Conservation (phyloP, 2,113 vertebrate genomes). For the Narcine bancroftii region DNA sequence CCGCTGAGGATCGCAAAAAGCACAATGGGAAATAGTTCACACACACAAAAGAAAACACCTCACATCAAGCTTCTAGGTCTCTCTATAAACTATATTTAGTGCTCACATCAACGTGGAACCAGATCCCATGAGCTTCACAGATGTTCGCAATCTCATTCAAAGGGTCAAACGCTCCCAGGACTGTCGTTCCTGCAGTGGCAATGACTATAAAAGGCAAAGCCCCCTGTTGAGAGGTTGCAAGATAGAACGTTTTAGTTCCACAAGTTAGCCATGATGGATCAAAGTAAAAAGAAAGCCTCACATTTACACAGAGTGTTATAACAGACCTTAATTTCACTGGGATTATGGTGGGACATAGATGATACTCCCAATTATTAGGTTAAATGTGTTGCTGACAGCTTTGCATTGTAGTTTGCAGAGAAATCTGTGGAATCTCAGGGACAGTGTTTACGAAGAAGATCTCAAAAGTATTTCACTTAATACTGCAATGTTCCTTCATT, state of each 20-base stretch:
- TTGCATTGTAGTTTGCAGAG: background rate
- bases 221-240: constrained; percentile 55
- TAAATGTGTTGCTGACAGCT: background rate
- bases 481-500: background rate
- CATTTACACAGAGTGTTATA: background rate
- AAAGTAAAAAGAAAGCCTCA: background rate
- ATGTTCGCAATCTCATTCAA: constrained; percentile 62
- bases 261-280: background rate
- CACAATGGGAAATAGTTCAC: background rate
- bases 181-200: constrained; percentile 70
- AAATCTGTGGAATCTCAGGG: background rate
- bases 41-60: background rate
- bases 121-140: constrained; percentile 62
- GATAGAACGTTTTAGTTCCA: constrained; percentile 36
- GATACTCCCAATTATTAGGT: background rate
- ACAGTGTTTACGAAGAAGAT: no score
- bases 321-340: background rate
- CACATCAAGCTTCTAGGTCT: background rate
- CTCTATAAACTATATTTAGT: background rate
- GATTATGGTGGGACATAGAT: background rate
- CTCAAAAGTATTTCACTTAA: background rate
- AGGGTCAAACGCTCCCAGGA: constrained; percentile 72
- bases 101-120: constrained; percentile 76
- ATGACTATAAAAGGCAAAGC: constrained; percentile 68
- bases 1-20: background rate